Conservation (phyloP, 2,888 invertebrate genomes). For the Neria commutata region DNA sequence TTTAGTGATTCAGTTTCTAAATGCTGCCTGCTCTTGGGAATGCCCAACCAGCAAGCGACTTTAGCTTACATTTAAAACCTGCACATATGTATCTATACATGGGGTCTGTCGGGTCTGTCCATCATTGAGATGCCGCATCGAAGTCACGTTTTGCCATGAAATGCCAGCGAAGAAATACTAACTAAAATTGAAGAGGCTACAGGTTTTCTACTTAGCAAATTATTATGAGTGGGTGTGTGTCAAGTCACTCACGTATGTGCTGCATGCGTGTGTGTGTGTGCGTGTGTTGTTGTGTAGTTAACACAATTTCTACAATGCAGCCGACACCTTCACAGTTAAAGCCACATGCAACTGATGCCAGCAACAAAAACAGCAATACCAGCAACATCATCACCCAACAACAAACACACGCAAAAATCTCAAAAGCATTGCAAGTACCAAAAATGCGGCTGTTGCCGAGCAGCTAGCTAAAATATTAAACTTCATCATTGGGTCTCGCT, state of each 20-base stretch:
- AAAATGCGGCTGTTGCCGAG: no score
- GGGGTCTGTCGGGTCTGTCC: no score
- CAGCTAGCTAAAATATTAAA: no score
- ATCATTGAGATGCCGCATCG: not conserved
- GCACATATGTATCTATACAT: no score
- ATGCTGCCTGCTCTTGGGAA: no score
- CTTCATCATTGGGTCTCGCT: not conserved
- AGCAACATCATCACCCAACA: not conserved
- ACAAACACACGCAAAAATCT: not conserved
- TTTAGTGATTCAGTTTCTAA: no score
- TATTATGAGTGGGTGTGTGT: not conserved
- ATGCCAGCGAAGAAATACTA: not conserved
- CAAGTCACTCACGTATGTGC: no score
- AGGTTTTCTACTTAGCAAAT: not conserved
- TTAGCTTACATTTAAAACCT: no score
- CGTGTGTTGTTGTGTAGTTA: not conserved
- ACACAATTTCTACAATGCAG: not conserved
- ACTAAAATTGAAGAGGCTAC: not conserved
- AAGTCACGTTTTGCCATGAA: constrained; percentile 2
- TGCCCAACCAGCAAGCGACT: no score
- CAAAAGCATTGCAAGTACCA: no score
- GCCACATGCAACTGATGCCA: not conserved
- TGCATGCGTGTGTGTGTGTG: not conserved
- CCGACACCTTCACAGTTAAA: not conserved
- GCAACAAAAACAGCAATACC: not conserved